Conservation (phyloP, 1,140 invertebrate species). For the Brachionus rotundiformis region DNA sequence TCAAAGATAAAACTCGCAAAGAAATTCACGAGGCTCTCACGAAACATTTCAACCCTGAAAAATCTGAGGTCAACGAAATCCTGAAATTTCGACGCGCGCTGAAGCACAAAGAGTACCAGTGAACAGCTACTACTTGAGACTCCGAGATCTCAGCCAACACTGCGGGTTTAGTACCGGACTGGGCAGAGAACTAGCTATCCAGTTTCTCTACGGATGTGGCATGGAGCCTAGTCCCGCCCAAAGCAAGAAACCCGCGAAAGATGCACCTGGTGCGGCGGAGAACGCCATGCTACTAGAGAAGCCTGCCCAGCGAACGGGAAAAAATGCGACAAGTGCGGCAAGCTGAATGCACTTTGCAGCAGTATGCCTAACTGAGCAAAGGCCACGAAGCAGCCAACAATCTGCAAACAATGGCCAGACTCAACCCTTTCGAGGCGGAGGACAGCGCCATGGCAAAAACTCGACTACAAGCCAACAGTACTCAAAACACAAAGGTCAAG, state of each 20-base stretch:
- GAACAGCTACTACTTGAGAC: slow-evolving; percentile 10
- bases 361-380: background rate
- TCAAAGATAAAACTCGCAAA: slow-evolving; percentile 7
- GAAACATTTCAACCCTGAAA: slow-evolving; percentile 4
- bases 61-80: slow-evolving; percentile 11
- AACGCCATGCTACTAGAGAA: background rate
- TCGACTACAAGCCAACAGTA: background rate
- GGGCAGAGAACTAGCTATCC: slow-evolving; percentile 3
- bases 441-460: background rate
- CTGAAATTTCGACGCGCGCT: background rate
- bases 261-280: background rate
- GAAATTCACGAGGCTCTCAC: background rate
- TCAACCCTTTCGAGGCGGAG: background rate
- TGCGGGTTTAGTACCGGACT: slow-evolving; percentile 2
- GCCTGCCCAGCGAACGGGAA: slow-evolving; percentile 3
- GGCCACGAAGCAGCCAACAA: slow-evolving; percentile 14
- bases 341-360: background rate
- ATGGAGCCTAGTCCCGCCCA: slow-evolving; percentile 1
- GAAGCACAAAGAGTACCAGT: slow-evolving; percentile 10
- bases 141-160: background rate
- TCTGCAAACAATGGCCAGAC: background rate
- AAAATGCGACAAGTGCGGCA: background rate
- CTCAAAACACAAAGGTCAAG: slow-evolving; percentile 5
- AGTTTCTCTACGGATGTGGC: background rate
- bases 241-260: background rate